Percentiles rank a stretch among this genome's conserved stretches.
Conservation (phyloP, 2,113 vertebrate genomes). For the Semnopithecus entellus region DNA sequence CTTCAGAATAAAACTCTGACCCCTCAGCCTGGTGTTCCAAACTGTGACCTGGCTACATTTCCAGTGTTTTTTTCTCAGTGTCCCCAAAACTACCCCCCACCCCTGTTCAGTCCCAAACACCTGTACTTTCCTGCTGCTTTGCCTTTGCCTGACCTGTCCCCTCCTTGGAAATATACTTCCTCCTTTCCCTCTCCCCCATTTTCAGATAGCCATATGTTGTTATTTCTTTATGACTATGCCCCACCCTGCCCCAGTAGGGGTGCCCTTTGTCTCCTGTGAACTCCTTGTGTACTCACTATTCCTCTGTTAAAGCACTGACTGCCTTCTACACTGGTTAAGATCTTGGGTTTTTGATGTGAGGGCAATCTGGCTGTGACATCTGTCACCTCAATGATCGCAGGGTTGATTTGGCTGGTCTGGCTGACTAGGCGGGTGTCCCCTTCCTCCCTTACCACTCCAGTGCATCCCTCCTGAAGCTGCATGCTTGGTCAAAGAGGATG, state of each 20-base stretch:
- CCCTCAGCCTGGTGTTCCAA: not conserved
- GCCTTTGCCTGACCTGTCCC: not conserved
- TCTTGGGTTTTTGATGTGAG: not conserved
- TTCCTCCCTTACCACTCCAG: too few relatives aligned
- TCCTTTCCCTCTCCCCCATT: not conserved
- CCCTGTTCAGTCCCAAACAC: not conserved
- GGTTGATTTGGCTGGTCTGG: too few relatives aligned
- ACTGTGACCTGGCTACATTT: not conserved
- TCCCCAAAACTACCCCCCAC: not conserved
- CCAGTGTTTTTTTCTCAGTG: not conserved
- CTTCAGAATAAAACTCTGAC: not conserved
- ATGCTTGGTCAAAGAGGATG: too few relatives aligned
- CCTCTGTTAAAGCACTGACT: not conserved
- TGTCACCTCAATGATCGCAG: too few relatives aligned
- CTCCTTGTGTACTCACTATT: too few relatives aligned
- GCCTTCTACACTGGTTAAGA: not conserved
- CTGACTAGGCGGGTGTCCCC: too few relatives aligned
- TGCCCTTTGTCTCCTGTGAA: not conserved
- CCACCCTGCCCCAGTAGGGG: not conserved
- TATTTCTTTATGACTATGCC: not conserved
- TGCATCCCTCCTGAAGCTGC: too few relatives aligned
- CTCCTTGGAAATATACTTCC: not conserved
- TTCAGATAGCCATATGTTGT: not conserved
- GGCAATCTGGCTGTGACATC: too few relatives aligned
- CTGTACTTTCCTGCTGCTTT: not conserved